Evolutionary conservation across 2,113 vertebrate genomes (phyloP).

Genomic region (Rhinolophus ferrumequinum): DNA sequence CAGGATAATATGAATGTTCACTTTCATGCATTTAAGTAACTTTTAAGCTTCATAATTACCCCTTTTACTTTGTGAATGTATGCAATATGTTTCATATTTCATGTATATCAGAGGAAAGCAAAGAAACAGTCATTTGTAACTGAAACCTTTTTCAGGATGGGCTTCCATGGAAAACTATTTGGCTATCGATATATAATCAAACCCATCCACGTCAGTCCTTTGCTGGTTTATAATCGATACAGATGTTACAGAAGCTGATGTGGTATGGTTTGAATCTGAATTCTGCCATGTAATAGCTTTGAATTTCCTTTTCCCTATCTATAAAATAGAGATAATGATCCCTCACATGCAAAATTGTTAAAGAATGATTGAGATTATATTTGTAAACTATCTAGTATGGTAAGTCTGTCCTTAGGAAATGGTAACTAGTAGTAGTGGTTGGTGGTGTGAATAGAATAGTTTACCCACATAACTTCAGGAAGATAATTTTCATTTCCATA

Average conservation of each 20-base stretch:
- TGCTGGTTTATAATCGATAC: background rate
- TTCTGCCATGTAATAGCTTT: background rate
- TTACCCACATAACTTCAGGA: background rate
- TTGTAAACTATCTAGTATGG: background rate
- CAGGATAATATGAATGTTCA: slow-evolving; percentile 30
- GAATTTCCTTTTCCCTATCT: background rate
- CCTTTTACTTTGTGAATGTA: slow-evolving; percentile 38
- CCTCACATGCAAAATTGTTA: background rate
- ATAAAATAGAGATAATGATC: background rate
- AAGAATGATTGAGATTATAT: background rate
- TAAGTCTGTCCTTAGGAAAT: background rate
- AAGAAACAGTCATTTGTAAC: slow-evolving; percentile 14
- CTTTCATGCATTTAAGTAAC: background rate
- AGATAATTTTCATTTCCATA: background rate
- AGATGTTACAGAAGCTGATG: background rate
- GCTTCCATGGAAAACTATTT: background rate
- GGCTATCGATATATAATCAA: background rate
- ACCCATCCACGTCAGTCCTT: background rate
- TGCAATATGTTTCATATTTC: slow-evolving; percentile 18
- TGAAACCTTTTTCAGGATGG: slow-evolving; percentile 35
- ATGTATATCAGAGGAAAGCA: background rate
- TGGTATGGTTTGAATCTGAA: background rate
- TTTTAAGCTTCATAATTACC: background rate
- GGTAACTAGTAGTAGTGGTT: background rate
- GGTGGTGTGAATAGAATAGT: background rate